phyloP scores from a whole-genome alignment of 2,113 vertebrate genomes.

The Poeciliopsis retropinna region DNA sequence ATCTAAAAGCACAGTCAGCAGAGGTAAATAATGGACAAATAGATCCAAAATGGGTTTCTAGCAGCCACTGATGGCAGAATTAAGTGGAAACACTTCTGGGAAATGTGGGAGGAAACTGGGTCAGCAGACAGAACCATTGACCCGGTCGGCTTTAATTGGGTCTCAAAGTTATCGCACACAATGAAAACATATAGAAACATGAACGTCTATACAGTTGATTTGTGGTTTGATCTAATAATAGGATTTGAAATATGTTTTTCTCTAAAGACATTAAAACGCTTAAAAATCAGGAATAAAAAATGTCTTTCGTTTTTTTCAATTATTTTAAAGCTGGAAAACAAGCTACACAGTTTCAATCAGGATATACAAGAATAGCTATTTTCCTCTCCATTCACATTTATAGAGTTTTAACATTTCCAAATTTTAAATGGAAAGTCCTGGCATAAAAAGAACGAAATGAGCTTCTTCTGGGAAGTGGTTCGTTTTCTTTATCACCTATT shows the following conservation, averaged over 20 bases:
- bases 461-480: no score
- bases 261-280: neutral
- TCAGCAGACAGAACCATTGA: constrained; percentile 9
- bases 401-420: neutral
- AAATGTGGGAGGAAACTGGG: constrained; percentile 28
- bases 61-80: neutral
- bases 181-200: neutral
- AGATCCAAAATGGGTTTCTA: neutral
- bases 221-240: neutral
- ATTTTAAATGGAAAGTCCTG: no score
- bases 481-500: no score
- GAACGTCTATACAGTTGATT: neutral
- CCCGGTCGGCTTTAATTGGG: neutral
- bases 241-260: neutral
- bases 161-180: neutral
- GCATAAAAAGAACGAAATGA: no score
- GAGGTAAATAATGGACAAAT: neutral
- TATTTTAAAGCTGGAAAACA: neutral
- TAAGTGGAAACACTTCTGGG: constrained; percentile 9
- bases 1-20: neutral
- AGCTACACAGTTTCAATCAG: neutral
- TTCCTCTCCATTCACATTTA: neutral
- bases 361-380: neutral
- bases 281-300: no score
- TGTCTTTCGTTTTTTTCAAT: neutral